Conservation (phyloP, 2,113 vertebrate genomes). For the Hiodon alosoides region DNA sequence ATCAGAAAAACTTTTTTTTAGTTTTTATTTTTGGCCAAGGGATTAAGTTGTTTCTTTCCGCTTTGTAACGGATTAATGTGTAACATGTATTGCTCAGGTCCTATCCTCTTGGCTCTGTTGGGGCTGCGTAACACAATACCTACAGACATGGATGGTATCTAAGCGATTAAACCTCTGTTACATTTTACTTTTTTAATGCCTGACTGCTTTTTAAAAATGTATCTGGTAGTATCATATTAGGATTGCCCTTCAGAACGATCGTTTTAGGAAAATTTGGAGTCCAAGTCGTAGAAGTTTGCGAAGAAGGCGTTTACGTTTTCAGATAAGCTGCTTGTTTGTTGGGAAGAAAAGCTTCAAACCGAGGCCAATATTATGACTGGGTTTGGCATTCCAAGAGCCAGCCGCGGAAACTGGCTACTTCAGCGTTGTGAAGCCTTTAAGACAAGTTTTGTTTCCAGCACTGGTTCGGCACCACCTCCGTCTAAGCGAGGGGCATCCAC, state of each 20-base stretch:
- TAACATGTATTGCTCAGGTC: slow-evolving; percentile 3
- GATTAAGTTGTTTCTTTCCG: not conserved
- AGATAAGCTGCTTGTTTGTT: too few species aligned
- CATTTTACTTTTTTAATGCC: not conserved
- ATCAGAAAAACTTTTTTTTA: too few species aligned
- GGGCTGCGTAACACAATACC: not conserved
- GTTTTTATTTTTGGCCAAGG: not conserved
- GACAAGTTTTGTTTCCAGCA: not conserved
- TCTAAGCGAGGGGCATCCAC: too few species aligned
- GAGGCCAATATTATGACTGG: too few species aligned
- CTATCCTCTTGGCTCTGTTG: not conserved
- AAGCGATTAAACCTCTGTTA: slow-evolving; percentile 1
- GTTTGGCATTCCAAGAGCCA: too few species aligned
- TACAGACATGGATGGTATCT: slow-evolving; percentile 2
- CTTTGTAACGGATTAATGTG: not conserved
- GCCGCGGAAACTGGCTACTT: not conserved
- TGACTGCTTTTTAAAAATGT: not conserved
- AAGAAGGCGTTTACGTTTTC: too few species aligned
- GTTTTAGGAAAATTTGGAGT: not conserved
- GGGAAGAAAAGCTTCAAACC: too few species aligned
- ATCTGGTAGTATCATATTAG: slow-evolving; percentile 6
- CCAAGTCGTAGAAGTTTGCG: not conserved
- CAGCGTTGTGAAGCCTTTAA: not conserved
- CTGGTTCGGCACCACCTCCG: too few species aligned
- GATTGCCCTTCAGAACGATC: not conserved